Conservation (phyloP, 2,888 invertebrate genomes). For the Caenorhabditis zanzibari region DNA sequence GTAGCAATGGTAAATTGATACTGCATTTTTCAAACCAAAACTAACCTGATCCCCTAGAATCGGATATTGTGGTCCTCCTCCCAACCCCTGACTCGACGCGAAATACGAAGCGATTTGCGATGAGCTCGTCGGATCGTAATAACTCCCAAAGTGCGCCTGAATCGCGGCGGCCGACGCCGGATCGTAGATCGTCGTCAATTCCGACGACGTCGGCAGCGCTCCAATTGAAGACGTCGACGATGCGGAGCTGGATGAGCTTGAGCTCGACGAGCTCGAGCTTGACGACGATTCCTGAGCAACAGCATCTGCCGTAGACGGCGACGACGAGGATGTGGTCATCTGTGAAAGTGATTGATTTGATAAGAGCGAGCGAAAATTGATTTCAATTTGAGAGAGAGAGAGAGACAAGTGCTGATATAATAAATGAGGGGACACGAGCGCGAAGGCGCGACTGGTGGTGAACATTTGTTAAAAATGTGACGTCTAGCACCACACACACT, state of each 20-base stretch:
- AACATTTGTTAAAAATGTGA: slow-evolving; percentile 66
- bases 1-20: no score
- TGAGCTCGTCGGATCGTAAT: slow-evolving; percentile 56
- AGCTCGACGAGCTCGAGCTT: slow-evolving; percentile 20
- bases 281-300: slow-evolving; percentile 18
- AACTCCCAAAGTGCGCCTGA: slow-evolving; percentile 43
- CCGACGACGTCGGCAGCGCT: not conserved
- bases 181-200: slow-evolving; percentile 28
- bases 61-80: slow-evolving; percentile 48
- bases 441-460: not conserved
- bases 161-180: slow-evolving; percentile 42
- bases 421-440: slow-evolving; percentile 49
- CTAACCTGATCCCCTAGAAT: slow-evolving; percentile 56
- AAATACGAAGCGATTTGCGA: slow-evolving; percentile 61
- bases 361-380: not conserved
- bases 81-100: slow-evolving; percentile 44
- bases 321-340: slow-evolving; percentile 54
- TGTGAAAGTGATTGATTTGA: slow-evolving; percentile 32
- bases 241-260: slow-evolving; percentile 25
- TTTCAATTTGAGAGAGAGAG: not conserved
- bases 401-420: slow-evolving; percentile 50
- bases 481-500: slow-evolving; percentile 11
- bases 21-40: not conserved
- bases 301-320: slow-evolving; percentile 13
- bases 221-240: slow-evolving; percentile 21